Conservation (phyloP, 2,888 invertebrate genomes). For the Ischnura elegans region DNA sequence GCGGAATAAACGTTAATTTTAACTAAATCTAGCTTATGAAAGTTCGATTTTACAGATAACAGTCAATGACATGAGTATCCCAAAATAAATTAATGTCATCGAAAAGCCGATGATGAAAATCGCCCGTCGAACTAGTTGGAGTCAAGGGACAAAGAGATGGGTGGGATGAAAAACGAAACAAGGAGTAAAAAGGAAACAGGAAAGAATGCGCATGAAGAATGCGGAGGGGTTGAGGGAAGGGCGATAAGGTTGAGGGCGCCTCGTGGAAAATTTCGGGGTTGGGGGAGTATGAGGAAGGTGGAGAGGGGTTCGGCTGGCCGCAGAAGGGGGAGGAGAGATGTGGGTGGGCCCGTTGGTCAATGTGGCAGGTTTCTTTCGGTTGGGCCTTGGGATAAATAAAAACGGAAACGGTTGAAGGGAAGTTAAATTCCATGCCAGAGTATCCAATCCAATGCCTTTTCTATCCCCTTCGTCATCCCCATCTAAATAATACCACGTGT, state of each 20-base stretch:
- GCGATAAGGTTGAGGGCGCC: background rate
- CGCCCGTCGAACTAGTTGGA: too few relatives aligned
- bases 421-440: too few relatives aligned
- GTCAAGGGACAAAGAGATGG: too few relatives aligned
- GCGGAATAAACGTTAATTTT: too few relatives aligned
- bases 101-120: too few relatives aligned
- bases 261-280: background rate
- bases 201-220: conserved; percentile 5
- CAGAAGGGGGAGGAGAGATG: background rate
- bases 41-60: too few relatives aligned
- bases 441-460: too few relatives aligned
- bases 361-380: background rate
- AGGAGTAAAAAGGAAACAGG: background rate
- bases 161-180: background rate
- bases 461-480: too few relatives aligned
- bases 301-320: background rate
- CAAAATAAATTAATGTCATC: too few relatives aligned
- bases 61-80: too few relatives aligned
- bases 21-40: too few relatives aligned
- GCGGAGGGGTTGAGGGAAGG: background rate
- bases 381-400: conserved; percentile 8
- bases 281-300: background rate
- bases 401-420: conserved; percentile 25
- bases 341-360: background rate
- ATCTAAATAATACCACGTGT: too few relatives aligned